Conservation (phyloP, 2,888 invertebrate species). For the Strigamia crassipes region DNA sequence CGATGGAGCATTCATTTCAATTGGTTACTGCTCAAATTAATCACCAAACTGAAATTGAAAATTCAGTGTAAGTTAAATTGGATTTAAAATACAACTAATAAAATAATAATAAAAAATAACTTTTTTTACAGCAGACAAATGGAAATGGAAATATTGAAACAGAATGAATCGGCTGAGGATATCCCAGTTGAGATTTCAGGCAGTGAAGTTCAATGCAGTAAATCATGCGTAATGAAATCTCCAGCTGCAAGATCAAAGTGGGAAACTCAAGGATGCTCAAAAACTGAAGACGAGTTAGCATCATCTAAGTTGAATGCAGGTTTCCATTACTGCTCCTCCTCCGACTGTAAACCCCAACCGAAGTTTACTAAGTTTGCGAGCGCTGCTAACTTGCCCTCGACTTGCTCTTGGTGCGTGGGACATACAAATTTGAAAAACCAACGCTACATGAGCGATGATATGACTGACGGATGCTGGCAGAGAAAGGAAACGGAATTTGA, state of each 20-base stretch:
- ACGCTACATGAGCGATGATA: constrained; percentile 7
- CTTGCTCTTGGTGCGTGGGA: neutral
- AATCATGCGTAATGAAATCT: neutral
- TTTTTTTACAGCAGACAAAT: neutral
- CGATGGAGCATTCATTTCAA: constrained; percentile 60
- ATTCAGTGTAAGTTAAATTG: neutral
- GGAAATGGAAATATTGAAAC: constrained; percentile 2
- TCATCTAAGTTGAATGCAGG: neutral
- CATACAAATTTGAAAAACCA: neutral
- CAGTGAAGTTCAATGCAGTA: neutral
- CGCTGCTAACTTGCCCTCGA: neutral
- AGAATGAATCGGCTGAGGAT: neutral
- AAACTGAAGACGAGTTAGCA: neutral
- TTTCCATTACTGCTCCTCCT: neutral
- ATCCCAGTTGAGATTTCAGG: neutral
- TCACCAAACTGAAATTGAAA: constrained; percentile 49
- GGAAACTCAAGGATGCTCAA: neutral
- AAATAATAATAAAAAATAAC: neutral
- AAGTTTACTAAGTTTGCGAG: constrained; percentile 18
- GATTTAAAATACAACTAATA: neutral
- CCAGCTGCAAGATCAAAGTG: neutral
- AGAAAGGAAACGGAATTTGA: neutral
- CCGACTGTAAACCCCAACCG: neutral
- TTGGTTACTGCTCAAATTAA: constrained; percentile 55
- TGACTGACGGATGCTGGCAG: constrained; percentile 12